Conservation (phyloP, 2,113 vertebrate species). For the Ondatra zibethicus region DNA sequence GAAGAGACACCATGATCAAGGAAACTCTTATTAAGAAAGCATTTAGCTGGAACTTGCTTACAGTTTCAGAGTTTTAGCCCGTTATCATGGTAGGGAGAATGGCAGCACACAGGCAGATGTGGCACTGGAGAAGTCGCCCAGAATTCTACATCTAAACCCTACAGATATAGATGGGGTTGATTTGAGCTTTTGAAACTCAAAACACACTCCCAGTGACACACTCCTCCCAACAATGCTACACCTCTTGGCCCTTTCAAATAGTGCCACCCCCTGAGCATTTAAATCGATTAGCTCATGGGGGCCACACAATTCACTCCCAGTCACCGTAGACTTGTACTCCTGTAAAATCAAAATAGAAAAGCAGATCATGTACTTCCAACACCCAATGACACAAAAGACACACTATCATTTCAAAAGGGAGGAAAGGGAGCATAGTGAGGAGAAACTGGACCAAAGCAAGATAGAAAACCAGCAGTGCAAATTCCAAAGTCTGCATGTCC, state of each 20-base stretch:
- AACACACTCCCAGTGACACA: neutral
- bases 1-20: neutral
- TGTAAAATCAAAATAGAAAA: neutral
- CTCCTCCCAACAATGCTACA: neutral
- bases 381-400: neutral
- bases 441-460: neutral
- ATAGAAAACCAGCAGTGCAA: neutral
- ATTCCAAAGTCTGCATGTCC: neutral
- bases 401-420: neutral
- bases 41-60: neutral
- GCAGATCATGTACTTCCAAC: neutral
- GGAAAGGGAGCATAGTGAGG: neutral
- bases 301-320: neutral
- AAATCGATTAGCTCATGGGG: neutral
- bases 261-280: neutral
- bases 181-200: neutral
- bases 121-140: neutral
- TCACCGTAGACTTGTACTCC: neutral
- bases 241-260: neutral
- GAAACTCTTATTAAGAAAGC: neutral
- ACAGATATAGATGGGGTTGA: neutral
- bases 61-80: neutral
- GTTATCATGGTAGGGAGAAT: neutral
- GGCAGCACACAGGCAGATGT: neutral
- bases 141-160: neutral